Evolutionary conservation across 64 coral and sea anemone genomes (phyloP).

Genomic region (Catalaphyllia jardinei): DNA sequence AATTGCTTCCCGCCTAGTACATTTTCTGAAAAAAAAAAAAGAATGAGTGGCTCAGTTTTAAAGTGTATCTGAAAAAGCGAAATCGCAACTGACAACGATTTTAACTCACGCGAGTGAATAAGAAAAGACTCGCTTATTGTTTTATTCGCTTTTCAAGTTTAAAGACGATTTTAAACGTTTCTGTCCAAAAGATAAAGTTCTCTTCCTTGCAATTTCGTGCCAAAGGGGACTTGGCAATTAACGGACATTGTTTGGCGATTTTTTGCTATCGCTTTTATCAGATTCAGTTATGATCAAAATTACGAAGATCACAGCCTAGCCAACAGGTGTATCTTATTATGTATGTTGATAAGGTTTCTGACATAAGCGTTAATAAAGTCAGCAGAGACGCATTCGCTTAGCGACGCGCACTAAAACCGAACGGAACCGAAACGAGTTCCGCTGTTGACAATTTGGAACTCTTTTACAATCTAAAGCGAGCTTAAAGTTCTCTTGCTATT

Average conservation of each 20-base stretch:
- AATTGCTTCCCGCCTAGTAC: background rate
- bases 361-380: conserved; percentile 10
- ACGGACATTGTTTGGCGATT: background rate
- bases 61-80: background rate
- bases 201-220: background rate
- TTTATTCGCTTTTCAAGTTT: background rate
- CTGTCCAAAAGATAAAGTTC: background rate
- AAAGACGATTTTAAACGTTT: background rate
- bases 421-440: conserved; percentile 9
- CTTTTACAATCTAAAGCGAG: background rate
- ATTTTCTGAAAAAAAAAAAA: no score
- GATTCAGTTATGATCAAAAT: background rate
- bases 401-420: background rate
- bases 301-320: background rate
- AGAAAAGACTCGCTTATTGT: background rate
- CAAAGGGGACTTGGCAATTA: background rate
- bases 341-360: background rate
- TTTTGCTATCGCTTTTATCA: conserved; percentile 12
- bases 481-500: background rate
- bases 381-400: background rate
- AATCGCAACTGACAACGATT: background rate
- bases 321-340: background rate
- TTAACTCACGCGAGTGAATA: background rate
- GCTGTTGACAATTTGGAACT: conserved; percentile 3
- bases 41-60: no score